Conservation (phyloP, 2,888 invertebrate species). For the Trilocha varians region DNA sequence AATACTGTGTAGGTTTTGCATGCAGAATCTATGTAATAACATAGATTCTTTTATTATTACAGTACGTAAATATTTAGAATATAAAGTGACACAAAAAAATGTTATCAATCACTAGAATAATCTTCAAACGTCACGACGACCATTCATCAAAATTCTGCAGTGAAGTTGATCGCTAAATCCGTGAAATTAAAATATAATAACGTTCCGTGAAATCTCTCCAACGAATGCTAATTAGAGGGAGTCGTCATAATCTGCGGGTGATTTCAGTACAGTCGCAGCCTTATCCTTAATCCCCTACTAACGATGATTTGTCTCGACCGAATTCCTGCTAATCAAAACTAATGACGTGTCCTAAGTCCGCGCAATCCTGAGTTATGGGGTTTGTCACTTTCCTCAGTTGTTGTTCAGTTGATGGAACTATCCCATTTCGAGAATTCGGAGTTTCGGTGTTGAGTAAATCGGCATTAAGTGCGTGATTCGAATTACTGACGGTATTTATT, state of each 20-base stretch:
- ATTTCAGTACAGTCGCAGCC: constrained; percentile 1
- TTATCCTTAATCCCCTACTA: constrained; percentile 3
- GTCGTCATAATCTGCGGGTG: constrained; percentile 1
- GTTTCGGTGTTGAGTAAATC: not conserved
- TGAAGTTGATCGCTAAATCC: too few relatives aligned
- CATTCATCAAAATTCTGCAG: not conserved
- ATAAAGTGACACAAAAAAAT: too few relatives aligned
- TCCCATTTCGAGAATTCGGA: not conserved
- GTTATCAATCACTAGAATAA: too few relatives aligned
- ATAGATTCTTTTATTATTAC: too few relatives aligned
- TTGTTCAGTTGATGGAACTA: not conserved
- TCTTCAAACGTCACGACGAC: not conserved
- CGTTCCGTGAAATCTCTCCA: not conserved
- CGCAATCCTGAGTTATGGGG: constrained; percentile 5
- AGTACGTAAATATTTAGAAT: too few relatives aligned
- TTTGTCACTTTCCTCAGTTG: constrained; percentile 1
- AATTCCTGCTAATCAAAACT: constrained; percentile 14
- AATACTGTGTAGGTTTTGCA: too few relatives aligned
- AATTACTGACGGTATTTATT: too few relatives aligned
- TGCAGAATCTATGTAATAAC: too few relatives aligned
- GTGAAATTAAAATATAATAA: not conserved
- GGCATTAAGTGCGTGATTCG: not conserved
- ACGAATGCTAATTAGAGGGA: not conserved
- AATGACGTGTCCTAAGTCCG: constrained; percentile 12
- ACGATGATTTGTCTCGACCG: constrained; percentile 15